Conservation (phyloP, 1,140 invertebrate species). For the Fopius arisanus region DNA sequence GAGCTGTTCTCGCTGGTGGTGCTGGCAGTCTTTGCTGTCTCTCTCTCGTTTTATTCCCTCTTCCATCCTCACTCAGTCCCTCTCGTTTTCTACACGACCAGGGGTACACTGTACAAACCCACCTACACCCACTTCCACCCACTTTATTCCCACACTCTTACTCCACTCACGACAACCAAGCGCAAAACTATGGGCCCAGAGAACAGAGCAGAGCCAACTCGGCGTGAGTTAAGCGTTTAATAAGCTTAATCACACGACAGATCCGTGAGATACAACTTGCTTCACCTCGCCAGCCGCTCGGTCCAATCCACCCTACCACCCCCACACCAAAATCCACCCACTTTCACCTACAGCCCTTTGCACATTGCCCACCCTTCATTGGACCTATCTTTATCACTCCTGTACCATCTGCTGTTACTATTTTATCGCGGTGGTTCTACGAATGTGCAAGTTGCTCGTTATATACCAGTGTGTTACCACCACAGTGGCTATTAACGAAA, state of each 20-base stretch:
- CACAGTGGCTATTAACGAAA: slow-evolving; percentile 58
- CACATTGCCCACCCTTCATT: slow-evolving; percentile 26
- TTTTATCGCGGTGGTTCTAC: slow-evolving; percentile 56
- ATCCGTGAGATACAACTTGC: slow-evolving; percentile 65
- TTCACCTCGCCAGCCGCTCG: slow-evolving; percentile 53
- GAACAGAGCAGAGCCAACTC: slow-evolving; percentile 37
- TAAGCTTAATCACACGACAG: slow-evolving; percentile 66
- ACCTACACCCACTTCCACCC: not conserved
- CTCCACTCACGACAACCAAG: slow-evolving; percentile 4
- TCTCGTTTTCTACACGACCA: slow-evolving; percentile 8
- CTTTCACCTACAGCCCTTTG: slow-evolving; percentile 24
- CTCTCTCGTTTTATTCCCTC: slow-evolving; percentile 24
- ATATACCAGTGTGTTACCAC: slow-evolving; percentile 40
- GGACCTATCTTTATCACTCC: slow-evolving; percentile 37
- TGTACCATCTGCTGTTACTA: slow-evolving; percentile 65
- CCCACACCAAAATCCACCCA: slow-evolving; percentile 15
- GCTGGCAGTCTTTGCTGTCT: slow-evolving; percentile 21
- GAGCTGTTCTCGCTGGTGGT: slow-evolving; percentile 41
- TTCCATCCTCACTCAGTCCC: not conserved
- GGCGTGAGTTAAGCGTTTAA: slow-evolving; percentile 65
- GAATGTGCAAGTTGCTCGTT: slow-evolving; percentile 53
- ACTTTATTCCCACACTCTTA: not conserved
- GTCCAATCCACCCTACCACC: slow-evolving; percentile 34
- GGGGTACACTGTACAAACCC: slow-evolving; percentile 7
- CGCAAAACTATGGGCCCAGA: slow-evolving; percentile 20